Percentiles rank a stretch among this genome's conserved stretches.
Conservation (phyloP, 2,888 invertebrate genomes). For the Lithophane ornitopus region DNA sequence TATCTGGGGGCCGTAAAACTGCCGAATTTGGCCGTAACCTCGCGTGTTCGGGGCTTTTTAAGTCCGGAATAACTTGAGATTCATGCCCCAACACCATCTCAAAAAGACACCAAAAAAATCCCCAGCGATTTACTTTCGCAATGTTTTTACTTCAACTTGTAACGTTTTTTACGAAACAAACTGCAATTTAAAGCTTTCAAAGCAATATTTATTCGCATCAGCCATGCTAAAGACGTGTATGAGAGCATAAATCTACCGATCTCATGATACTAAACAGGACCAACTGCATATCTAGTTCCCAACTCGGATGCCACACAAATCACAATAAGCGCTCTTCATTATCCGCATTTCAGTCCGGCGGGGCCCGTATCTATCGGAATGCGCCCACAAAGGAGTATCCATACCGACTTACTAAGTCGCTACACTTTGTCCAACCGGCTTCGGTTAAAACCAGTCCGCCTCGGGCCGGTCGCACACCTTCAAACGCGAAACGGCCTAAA, state of each 20-base stretch:
- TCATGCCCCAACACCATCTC: constrained; percentile 62
- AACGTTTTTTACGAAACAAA: constrained; percentile 31
- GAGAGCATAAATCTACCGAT: constrained; percentile 69
- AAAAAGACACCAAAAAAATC: constrained; percentile 61
- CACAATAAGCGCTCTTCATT: constrained; percentile 89
- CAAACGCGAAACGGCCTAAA: constrained; percentile 80
- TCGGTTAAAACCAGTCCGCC: constrained; percentile 80
- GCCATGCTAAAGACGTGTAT: constrained; percentile 71
- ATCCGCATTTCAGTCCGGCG: constrained; percentile 85
- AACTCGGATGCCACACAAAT: constrained; percentile 85
- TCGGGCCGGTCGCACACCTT: constrained; percentile 69
- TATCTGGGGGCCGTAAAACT: constrained; percentile 82
- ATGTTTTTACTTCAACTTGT: constrained; percentile 36
- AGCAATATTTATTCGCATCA: constrained; percentile 72
- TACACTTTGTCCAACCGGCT: constrained; percentile 89
- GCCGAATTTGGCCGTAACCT: constrained; percentile 76
- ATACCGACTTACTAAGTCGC: constrained; percentile 84
- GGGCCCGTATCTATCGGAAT: constrained; percentile 88
- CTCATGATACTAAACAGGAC: constrained; percentile 63
- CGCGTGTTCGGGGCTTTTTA: constrained; percentile 73
- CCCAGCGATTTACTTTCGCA: constrained; percentile 40
- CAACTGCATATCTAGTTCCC: constrained; percentile 75
- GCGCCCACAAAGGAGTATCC: constrained; percentile 87
- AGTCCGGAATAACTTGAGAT: constrained; percentile 68
- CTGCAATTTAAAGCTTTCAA: constrained; percentile 58